Conservation (phyloP, 2,113 vertebrate species). For the Crotalus horridus region DNA sequence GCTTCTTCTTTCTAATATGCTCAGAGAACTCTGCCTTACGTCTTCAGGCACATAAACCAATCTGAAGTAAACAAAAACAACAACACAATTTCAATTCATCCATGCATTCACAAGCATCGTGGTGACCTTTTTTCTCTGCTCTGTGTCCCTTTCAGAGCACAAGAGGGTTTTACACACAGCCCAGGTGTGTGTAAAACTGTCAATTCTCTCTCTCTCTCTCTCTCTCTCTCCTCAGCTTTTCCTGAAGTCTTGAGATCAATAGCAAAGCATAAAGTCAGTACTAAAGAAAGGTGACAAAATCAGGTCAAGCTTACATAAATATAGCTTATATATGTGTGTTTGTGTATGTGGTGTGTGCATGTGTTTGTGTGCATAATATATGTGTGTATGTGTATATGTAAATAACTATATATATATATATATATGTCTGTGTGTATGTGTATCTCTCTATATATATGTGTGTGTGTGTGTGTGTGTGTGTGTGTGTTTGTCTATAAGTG, state of each 20-base stretch:
- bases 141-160: not conserved
- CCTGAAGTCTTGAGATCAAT: not conserved
- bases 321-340: not conserved
- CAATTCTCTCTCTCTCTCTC: not conserved
- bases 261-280: not conserved
- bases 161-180: not conserved
- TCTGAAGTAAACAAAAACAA: not conserved
- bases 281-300: slow-evolving; percentile 5
- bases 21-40: not conserved
- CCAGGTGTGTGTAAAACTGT: not conserved
- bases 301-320: not conserved
- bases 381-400: not conserved
- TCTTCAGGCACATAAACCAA: not conserved
- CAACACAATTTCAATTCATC: no score
- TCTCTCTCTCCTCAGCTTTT: not conserved
- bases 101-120: not conserved
- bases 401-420: no score
- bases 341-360: not conserved
- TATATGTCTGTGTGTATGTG: no score
- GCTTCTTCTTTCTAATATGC: not conserved
- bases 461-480: no score
- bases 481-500: no score
- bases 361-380: no score
- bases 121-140: not conserved
- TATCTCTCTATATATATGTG: no score